phyloP scores from a whole-genome alignment of 2,797 vertebrate genomes.

The Anabas testudineus region DNA sequence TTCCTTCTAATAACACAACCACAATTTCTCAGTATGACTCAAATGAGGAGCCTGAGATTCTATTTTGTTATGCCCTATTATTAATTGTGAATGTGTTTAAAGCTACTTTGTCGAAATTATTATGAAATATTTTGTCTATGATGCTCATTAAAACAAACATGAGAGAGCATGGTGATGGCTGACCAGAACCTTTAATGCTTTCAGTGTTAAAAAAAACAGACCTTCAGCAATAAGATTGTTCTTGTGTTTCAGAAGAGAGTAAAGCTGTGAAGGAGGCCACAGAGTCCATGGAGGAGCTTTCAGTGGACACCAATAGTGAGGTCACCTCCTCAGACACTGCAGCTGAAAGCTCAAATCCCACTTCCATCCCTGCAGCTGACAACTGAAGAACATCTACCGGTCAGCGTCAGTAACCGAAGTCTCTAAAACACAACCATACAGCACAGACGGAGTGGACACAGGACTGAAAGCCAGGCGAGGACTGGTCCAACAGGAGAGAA shows the following conservation, averaged over 20 bases:
- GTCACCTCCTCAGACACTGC: constrained; percentile 37
- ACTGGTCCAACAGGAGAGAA: constrained; percentile 20
- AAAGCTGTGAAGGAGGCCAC: constrained; percentile 61
- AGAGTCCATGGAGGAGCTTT: constrained; percentile 75
- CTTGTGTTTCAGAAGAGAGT: constrained; percentile 70
- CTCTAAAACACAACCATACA: constrained; percentile 14
- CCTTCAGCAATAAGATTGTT: neutral
- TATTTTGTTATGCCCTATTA: no score
- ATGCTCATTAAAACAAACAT: neutral
- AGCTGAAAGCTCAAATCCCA: constrained; percentile 41
- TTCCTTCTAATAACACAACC: no score
- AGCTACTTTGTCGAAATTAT: neutral
- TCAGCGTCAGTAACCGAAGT: neutral
- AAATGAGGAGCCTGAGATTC: no score
- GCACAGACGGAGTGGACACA: constrained; percentile 10
- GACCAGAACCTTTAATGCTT: neutral
- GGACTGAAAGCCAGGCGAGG: constrained; percentile 33
- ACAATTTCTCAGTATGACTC: no score
- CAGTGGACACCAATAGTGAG: constrained; percentile 57
- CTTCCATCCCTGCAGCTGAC: constrained; percentile 50
- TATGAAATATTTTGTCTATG: neutral
- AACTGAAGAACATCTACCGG: constrained; percentile 49
- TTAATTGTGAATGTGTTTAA: neutral
- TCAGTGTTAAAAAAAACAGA: neutral
- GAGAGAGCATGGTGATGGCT: neutral